Evolutionary conservation across 2,113 vertebrate genomes (phyloP).

Genomic region (Prinia subflava): DNA sequence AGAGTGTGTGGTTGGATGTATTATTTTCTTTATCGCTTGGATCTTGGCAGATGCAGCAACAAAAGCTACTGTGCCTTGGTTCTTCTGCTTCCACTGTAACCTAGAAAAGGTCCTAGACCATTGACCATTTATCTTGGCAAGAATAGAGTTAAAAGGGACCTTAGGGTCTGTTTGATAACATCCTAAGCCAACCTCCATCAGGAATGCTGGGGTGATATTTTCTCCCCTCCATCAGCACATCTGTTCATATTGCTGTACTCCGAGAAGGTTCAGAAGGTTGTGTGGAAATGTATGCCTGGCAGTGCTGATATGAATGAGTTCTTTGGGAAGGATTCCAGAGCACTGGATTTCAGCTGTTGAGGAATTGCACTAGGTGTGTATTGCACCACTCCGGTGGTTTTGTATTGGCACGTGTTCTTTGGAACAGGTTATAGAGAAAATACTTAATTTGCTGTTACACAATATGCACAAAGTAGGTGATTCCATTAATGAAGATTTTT

Average conservation of each 20-base stretch:
- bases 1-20: rapidly evolving
- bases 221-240: neutral
- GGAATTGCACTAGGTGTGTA: neutral
- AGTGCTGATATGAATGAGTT: neutral
- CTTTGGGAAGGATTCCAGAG: neutral
- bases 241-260: neutral
- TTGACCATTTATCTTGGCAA: neutral
- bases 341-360: neutral
- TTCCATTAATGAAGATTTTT: neutral
- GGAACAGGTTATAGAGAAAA: neutral
- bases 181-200: rapidly evolving
- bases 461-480: neutral
- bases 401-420: neutral
- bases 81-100: neutral
- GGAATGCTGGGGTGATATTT: neutral
- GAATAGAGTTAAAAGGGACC: neutral
- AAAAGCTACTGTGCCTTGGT: neutral
- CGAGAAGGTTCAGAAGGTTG: neutral
- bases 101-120: neutral
- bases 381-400: neutral
- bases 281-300: neutral
- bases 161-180: neutral
- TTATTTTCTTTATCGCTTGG: neutral
- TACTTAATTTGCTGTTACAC: neutral
- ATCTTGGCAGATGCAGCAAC: neutral